These are phyloP conservation scores for Prochilodus magdalenae DNA, from an alignment of 2,113 vertebrate genomes.

Conservation along the genomic window DNA sequence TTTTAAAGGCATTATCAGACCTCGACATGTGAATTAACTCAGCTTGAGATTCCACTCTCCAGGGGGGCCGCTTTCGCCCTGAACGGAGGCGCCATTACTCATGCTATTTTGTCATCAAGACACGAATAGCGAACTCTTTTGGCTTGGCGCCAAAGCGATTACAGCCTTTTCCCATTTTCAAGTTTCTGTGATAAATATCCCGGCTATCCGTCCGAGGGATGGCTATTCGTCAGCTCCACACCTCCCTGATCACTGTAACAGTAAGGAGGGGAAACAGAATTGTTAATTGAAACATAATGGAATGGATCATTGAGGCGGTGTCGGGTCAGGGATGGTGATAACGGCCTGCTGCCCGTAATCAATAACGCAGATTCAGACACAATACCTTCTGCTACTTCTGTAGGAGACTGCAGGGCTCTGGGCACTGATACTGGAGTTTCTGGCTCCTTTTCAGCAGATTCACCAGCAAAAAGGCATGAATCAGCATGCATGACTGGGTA, in stretches of 20 bases:
- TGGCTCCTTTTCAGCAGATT: no score
- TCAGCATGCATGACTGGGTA: no score
- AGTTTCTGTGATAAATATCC: constrained; percentile 6
- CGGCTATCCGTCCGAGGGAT: not conserved
- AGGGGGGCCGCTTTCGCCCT: not conserved
- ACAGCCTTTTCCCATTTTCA: not conserved
- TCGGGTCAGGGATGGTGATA: not conserved
- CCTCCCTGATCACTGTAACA: not conserved
- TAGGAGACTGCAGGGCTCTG: not conserved
- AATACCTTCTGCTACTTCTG: not conserved
- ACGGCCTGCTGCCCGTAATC: not conserved
- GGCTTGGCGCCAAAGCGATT: not conserved
- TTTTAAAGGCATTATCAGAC: not conserved
- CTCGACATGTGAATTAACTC: not conserved
- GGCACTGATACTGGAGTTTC: no score
- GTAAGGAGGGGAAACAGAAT: not conserved
- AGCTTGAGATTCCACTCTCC: not conserved
- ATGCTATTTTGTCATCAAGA: not conserved
- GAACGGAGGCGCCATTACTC: not conserved
- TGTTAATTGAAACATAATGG: constrained; percentile 2
- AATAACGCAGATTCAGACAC: not conserved
- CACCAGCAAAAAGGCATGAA: no score
- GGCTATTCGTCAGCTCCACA: not conserved
- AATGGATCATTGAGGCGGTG: not conserved
- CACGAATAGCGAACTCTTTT: not conserved